Percentiles rank a stretch among this genome's conserved stretches.
Conservation (phyloP, 2,888 invertebrate genomes). For the Tenodera sinensis region DNA sequence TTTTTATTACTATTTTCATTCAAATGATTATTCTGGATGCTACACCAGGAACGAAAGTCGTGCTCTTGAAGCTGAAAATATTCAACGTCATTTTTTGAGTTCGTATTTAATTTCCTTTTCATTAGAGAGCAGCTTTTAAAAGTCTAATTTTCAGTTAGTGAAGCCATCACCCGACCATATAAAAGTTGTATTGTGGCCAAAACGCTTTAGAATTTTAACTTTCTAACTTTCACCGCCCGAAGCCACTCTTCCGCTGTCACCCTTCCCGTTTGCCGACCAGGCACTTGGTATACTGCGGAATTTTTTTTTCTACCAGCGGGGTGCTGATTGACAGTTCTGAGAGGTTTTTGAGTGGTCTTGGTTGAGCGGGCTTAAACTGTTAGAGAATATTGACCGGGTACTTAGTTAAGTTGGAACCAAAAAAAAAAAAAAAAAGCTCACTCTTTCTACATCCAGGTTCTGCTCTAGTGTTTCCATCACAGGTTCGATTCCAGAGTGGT, state of each 20-base stretch:
- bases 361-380: background rate
- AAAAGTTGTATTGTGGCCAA: background rate
- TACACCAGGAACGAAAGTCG: too few relatives aligned
- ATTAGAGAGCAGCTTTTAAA: too few relatives aligned
- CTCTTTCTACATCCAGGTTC: background rate
- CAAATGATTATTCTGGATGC: too few relatives aligned
- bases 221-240: background rate
- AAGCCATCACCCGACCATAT: too few relatives aligned
- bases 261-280: background rate
- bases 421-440: background rate
- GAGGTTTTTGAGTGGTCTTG: background rate
- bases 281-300: background rate
- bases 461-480: too few relatives aligned
- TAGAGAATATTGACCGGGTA: background rate
- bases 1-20: too few relatives aligned
- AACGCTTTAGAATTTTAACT: background rate
- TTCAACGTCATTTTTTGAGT: too few relatives aligned
- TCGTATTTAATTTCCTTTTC: too few relatives aligned
- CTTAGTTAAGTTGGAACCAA: background rate
- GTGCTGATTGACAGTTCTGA: background rate
- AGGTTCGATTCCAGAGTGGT: too few relatives aligned
- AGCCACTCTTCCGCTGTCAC: background rate
- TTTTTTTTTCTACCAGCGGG: background rate
- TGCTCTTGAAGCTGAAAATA: too few relatives aligned
- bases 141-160: too few relatives aligned